phyloP scores from a whole-genome alignment of 2,113 vertebrate species.

The Engystomops pustulosus region DNA sequence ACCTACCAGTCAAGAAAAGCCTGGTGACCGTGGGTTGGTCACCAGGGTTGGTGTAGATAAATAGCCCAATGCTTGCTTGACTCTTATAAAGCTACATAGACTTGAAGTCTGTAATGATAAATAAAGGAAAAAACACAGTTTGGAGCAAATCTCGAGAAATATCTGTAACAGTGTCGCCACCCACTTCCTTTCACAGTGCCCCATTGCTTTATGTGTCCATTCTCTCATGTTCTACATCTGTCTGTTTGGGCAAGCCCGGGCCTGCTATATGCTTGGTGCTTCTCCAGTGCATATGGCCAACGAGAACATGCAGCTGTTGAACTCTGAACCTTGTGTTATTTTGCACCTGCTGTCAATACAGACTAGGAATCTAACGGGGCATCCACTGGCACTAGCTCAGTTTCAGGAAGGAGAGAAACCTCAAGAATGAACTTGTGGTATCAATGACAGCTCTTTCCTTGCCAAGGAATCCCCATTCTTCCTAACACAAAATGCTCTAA shows the following conservation, averaged over 20 bases:
- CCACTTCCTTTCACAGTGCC: not conserved
- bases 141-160: too few species aligned
- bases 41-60: too few species aligned
- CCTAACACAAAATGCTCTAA: not conserved
- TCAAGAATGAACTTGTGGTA: not conserved
- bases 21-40: too few species aligned
- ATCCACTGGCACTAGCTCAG: slow-evolving; percentile 26
- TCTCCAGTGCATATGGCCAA: not conserved
- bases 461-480: slow-evolving; percentile 13
- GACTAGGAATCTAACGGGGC: not conserved
- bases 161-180: not conserved
- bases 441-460: slow-evolving; percentile 21
- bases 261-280: not conserved
- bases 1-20: too few species aligned
- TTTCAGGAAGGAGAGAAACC: slow-evolving; percentile 15
- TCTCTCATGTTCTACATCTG: not conserved
- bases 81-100: too few species aligned
- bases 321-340: slow-evolving; percentile 1
- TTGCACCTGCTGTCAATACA: slow-evolving; percentile 2
- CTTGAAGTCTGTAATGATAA: too few species aligned
- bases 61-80: too few species aligned
- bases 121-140: too few species aligned
- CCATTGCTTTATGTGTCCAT: not conserved
- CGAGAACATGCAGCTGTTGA: not conserved
- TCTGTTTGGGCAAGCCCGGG: not conserved